Percentiles rank a stretch among this genome's conserved stretches.
These are phyloP conservation scores for Silurus aristotelis DNA, from an alignment of 2,797 vertebrate species.

Conservation along the genomic window DNA sequence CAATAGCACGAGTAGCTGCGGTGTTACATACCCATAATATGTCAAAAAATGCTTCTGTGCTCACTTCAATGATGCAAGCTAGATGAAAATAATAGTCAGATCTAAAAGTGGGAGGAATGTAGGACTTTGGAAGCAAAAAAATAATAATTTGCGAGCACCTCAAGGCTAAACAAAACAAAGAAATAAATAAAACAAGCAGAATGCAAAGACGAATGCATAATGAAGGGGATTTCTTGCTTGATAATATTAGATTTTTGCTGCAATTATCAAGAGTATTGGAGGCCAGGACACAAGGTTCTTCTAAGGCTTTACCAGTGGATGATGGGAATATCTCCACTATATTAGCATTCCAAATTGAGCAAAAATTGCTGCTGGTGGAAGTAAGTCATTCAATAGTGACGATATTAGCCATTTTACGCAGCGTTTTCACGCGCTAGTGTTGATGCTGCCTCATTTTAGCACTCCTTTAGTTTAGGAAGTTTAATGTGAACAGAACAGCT, in stretches of 20 bases:
- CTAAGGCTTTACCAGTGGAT: neutral
- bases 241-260: neutral
- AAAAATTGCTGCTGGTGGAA: too few relatives aligned
- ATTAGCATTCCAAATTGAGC: too few relatives aligned
- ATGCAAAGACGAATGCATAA: conserved; percentile 6
- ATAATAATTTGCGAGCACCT: neutral
- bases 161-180: neutral
- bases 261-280: neutral
- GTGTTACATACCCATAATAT: neutral
- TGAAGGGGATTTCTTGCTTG: neutral
- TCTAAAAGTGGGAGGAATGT: conserved; percentile 1
- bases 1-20: neutral
- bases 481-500: neutral
- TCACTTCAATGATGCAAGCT: neutral
- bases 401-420: neutral
- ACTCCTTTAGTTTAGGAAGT: neutral
- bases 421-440: neutral
- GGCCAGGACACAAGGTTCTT: neutral
- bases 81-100: neutral
- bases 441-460: neutral
- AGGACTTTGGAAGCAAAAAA: neutral
- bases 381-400: neutral
- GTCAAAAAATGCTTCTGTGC: neutral
- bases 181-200: neutral
- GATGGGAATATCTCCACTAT: neutral